These are phyloP conservation scores for Myotis vivesi DNA, from an alignment of 2,797 vertebrate species.

Conservation along the genomic window DNA sequence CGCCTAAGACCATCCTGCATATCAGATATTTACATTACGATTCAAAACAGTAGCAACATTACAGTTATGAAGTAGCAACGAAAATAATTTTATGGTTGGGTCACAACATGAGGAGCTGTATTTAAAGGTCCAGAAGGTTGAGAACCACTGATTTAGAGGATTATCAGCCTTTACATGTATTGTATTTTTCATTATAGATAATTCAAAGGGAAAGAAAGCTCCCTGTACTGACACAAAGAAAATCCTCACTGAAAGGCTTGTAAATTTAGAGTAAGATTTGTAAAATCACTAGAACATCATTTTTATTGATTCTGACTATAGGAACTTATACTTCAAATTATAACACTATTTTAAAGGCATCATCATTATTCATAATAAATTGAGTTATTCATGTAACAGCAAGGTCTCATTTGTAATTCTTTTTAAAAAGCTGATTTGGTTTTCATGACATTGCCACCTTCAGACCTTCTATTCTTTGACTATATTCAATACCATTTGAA, in stretches of 20 bases:
- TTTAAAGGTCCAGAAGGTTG: too few relatives aligned
- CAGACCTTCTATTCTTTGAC: background rate
- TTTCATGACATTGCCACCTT: background rate
- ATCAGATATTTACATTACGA: too few relatives aligned
- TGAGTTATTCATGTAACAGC: background rate
- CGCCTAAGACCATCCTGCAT: too few relatives aligned
- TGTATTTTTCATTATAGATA: background rate
- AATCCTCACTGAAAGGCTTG: conserved; percentile 31
- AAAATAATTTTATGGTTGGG: too few relatives aligned
- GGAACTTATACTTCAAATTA: conserved; percentile 69
- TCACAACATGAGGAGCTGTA: too few relatives aligned
- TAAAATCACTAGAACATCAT: conserved; percentile 29
- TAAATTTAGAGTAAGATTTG: conserved; percentile 59
- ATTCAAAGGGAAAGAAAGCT: conserved; percentile 37
- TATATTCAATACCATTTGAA: background rate
- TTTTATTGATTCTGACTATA: conserved; percentile 28
- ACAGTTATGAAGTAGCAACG: too few relatives aligned
- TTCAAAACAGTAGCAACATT: too few relatives aligned
- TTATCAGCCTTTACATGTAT: background rate
- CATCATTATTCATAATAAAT: conserved; percentile 32
- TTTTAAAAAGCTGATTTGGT: background rate
- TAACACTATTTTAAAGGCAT: conserved; percentile 34
- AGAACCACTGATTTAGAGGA: background rate
- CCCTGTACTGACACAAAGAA: background rate
- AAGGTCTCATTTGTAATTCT: conserved; percentile 22